A percentile compares a stretch with the other conserved stretches of the same genome.
Evolutionary conservation across 2,797 vertebrate species (phyloP).

Genomic region (Rhadinocentrus ornatus): DNA sequence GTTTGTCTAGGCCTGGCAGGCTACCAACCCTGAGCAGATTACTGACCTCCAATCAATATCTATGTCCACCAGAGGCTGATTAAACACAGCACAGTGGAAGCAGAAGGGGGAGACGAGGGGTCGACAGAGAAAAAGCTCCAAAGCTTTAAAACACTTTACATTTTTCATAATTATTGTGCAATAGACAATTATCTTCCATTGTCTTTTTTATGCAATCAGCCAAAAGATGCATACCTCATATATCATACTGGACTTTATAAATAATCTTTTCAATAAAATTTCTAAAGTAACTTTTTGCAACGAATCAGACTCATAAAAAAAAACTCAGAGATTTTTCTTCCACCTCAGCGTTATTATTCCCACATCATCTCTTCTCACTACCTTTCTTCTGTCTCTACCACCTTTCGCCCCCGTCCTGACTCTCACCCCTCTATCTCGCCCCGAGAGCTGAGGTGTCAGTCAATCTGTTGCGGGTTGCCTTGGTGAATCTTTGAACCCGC

Average conservation of each 20-base stretch:
- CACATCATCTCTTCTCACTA: slow-evolving; percentile 12
- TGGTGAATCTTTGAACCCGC: slow-evolving; percentile 63
- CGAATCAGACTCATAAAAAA: not conserved
- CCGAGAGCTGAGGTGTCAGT: slow-evolving; percentile 63
- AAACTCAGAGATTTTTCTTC: slow-evolving; percentile 13
- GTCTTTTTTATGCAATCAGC: slow-evolving; percentile 28
- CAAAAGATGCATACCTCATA: slow-evolving; percentile 5
- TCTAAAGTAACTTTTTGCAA: slow-evolving; percentile 8
- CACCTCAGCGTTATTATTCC: slow-evolving; percentile 4
- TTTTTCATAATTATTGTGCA: slow-evolving; percentile 38
- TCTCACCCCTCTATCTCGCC: slow-evolving; percentile 51
- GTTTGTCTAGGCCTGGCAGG: slow-evolving; percentile 78
- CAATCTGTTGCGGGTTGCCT: slow-evolving; percentile 62
- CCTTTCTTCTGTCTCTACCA: slow-evolving; percentile 21
- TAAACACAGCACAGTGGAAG: slow-evolving; percentile 76
- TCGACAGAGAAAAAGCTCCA: slow-evolving; percentile 10
- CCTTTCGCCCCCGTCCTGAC: slow-evolving; percentile 37
- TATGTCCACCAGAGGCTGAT: slow-evolving; percentile 88
- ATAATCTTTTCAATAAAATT: slow-evolving; percentile 17
- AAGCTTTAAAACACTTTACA: slow-evolving; percentile 30
- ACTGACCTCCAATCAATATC: slow-evolving; percentile 91
- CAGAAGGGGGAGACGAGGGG: slow-evolving; percentile 2
- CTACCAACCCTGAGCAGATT: slow-evolving; percentile 90
- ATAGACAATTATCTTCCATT: slow-evolving; percentile 24
- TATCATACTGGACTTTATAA: slow-evolving; percentile 7